Conservation (phyloP, 1,140 invertebrate species). For the Solenopsis invicta region DNA sequence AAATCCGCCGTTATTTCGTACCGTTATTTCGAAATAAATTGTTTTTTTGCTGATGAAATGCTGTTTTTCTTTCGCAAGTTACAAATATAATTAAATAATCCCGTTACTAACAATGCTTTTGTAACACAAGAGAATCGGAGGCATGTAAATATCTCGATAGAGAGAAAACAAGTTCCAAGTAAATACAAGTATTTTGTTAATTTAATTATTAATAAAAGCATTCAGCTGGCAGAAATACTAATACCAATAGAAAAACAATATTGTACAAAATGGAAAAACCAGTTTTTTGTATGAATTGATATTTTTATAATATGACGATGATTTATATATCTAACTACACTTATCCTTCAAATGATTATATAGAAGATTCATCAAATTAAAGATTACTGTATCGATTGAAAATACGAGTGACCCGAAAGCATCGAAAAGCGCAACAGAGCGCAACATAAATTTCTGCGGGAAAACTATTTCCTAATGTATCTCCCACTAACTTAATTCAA, state of each 20-base stretch:
- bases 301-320: too few species aligned
- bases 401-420: slow-evolving; percentile 60
- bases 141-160: not conserved
- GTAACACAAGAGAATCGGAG: not conserved
- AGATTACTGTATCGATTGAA: not conserved
- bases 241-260: not conserved
- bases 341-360: too few species aligned
- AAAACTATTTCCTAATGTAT: slow-evolving; percentile 74
- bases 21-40: slow-evolving; percentile 13
- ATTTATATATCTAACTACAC: too few species aligned
- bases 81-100: slow-evolving; percentile 35
- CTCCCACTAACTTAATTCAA: not conserved
- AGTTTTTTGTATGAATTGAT: too few species aligned
- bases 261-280: too few species aligned
- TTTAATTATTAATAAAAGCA: slow-evolving; percentile 7
- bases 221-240: not conserved
- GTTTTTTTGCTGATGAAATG: slow-evolving; percentile 9
- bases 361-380: not conserved
- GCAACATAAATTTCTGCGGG: slow-evolving; percentile 72
- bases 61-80: slow-evolving; percentile 1
- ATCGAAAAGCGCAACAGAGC: slow-evolving; percentile 62
- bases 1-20: not conserved
- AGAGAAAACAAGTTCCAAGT: not conserved
- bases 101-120: not conserved
- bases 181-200: not conserved